A percentile compares a stretch with the other conserved stretches of the same genome.
Evolutionary conservation across 2,797 vertebrate species (phyloP).

Genomic region (Rhynchotus rufescens): DNA sequence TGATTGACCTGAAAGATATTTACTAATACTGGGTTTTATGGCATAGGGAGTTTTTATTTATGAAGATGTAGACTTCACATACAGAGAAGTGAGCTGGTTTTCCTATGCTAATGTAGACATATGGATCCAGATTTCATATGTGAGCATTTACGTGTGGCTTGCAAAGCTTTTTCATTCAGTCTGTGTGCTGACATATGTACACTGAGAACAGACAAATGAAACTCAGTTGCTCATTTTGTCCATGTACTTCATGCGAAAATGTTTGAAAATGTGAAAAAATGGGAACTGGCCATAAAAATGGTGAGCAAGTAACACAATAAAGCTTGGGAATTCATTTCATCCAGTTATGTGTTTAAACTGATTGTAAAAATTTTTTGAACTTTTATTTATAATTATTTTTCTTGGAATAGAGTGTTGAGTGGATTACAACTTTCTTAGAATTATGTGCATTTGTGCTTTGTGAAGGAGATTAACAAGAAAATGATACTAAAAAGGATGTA

Average conservation of each 20-base stretch:
- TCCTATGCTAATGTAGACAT: background rate
- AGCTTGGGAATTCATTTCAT: background rate
- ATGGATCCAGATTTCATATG: background rate
- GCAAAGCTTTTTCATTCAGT: background rate
- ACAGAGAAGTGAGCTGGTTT: background rate
- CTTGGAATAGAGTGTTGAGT: background rate
- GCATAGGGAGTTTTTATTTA: background rate
- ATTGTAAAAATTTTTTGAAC: background rate
- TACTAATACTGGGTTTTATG: background rate
- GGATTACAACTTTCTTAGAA: background rate
- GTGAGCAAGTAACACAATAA: background rate
- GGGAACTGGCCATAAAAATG: background rate
- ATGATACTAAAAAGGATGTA: background rate
- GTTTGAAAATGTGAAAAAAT: background rate
- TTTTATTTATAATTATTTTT: background rate
- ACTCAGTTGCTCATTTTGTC: background rate
- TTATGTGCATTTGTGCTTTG: background rate
- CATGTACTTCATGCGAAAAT: background rate
- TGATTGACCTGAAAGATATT: background rate
- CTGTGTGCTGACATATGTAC: background rate
- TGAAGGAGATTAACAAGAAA: background rate
- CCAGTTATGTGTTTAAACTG: background rate
- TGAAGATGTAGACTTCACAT: background rate
- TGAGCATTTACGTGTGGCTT: background rate
- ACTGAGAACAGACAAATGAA: background rate